Percentiles rank a stretch among this genome's conserved stretches.
Conservation (phyloP, 2,888 invertebrate species). For the Conus canariensis region DNA sequence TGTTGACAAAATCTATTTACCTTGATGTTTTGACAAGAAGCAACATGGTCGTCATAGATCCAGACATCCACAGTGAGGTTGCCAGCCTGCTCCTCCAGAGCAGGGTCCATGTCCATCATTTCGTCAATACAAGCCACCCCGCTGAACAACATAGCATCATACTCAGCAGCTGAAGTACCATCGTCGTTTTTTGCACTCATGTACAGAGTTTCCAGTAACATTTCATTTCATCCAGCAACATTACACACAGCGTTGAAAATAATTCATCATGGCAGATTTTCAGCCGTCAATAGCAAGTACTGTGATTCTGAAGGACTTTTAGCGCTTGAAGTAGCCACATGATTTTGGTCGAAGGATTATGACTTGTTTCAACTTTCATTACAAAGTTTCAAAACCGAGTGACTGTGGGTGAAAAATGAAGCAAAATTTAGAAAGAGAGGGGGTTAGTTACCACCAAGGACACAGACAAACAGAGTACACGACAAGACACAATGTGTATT, state of each 20-base stretch:
- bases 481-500: too few relatives aligned
- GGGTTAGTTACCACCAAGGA: too few relatives aligned
- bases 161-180: background rate
- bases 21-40: conserved; percentile 8
- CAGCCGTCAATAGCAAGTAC: too few relatives aligned
- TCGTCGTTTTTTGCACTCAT: background rate
- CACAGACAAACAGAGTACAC: too few relatives aligned
- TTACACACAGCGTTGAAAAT: background rate
- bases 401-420: too few relatives aligned
- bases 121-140: background rate
- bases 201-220: background rate
- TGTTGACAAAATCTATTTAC: background rate
- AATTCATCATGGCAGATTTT: too few relatives aligned
- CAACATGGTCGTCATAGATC: conserved; percentile 38
- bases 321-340: too few relatives aligned
- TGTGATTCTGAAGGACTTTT: too few relatives aligned
- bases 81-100: background rate
- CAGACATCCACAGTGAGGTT: conserved; percentile 27
- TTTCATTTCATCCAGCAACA: background rate
- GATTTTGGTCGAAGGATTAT: too few relatives aligned
- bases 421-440: too few relatives aligned
- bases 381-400: too few relatives aligned
- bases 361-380: too few relatives aligned
- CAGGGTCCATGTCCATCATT: background rate
- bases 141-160: conserved; percentile 7